These are phyloP conservation scores for Mycalesis mineus DNA, from an alignment of 2,888 invertebrate species.

Conservation along the genomic window DNA sequence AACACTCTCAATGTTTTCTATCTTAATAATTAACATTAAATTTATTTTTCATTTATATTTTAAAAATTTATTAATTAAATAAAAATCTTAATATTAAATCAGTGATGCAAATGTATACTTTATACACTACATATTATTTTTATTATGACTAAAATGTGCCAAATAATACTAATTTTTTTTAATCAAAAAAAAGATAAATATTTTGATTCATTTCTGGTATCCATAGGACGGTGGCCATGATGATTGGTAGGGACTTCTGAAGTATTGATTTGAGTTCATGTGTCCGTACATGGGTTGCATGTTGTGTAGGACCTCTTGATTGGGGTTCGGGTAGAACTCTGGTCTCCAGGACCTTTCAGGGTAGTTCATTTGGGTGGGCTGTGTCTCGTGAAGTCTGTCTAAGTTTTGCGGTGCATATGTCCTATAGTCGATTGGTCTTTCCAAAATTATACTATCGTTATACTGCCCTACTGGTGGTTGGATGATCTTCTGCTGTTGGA, in stretches of 20 bases:
- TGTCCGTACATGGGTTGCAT: constrained; percentile 44
- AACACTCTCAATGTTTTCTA: constrained; percentile 16
- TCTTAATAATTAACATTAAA: constrained; percentile 9
- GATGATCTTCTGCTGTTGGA: constrained; percentile 31
- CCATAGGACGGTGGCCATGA: constrained; percentile 65
- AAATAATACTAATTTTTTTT: constrained; percentile 14
- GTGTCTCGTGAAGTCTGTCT: constrained; percentile 24
- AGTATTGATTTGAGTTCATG: constrained; percentile 48
- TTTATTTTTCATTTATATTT: neutral
- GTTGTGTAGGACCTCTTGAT: constrained; percentile 34
- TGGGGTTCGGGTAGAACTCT: constrained; percentile 42
- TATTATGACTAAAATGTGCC: constrained; percentile 13
- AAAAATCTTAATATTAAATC: constrained; percentile 14
- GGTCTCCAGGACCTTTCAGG: constrained; percentile 45
- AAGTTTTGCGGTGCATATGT: constrained; percentile 34
- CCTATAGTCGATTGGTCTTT: constrained; percentile 53
- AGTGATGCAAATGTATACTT: constrained; percentile 17
- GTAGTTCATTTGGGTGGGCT: constrained; percentile 18
- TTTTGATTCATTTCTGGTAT: constrained; percentile 47
- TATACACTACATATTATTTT: constrained; percentile 15
- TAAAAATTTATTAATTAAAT: neutral
- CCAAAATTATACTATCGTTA: constrained; percentile 62
- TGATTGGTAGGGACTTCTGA: constrained; percentile 59
- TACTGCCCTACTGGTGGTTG: constrained; percentile 60
- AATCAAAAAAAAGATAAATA: constrained; percentile 19